Evolutionary conservation across 2,113 vertebrate genomes (phyloP).

Genomic region (Suncus etruscus): DNA sequence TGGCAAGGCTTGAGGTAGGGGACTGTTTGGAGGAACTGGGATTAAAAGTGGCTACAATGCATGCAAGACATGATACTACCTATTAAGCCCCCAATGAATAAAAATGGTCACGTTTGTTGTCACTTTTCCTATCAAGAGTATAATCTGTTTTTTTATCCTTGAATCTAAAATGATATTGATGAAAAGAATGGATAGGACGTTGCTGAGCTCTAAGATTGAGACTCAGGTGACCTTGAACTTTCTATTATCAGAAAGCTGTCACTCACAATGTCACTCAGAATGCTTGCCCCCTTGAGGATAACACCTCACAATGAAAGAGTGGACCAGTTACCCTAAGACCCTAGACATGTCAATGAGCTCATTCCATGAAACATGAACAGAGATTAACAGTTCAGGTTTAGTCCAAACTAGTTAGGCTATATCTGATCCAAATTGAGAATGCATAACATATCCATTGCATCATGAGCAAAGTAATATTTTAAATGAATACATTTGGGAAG

Average conservation of each 20-base stretch:
- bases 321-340: background rate
- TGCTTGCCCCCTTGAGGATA: background rate
- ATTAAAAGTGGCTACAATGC: no score
- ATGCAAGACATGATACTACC: no score
- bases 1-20: no score
- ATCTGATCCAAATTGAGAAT: background rate
- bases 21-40: no score
- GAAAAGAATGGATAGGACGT: background rate
- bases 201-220: background rate
- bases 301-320: background rate
- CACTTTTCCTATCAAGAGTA: background rate
- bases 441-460: background rate
- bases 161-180: background rate
- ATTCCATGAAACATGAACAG: background rate
- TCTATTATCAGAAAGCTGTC: background rate
- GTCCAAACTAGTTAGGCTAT: no score
- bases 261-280: no score
- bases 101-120: background rate
- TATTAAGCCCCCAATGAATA: background rate
- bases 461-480: slow-evolving; percentile 15
- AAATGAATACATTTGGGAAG: background rate
- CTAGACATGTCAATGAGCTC: background rate
- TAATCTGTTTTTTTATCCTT: background rate
- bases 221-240: background rate
- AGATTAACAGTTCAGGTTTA: background rate